Evolutionary conservation across 2,888 invertebrate species (phyloP), one percentile per base, ranked within the genome.

Genomic region (Apocheima hispidaria): DNA sequence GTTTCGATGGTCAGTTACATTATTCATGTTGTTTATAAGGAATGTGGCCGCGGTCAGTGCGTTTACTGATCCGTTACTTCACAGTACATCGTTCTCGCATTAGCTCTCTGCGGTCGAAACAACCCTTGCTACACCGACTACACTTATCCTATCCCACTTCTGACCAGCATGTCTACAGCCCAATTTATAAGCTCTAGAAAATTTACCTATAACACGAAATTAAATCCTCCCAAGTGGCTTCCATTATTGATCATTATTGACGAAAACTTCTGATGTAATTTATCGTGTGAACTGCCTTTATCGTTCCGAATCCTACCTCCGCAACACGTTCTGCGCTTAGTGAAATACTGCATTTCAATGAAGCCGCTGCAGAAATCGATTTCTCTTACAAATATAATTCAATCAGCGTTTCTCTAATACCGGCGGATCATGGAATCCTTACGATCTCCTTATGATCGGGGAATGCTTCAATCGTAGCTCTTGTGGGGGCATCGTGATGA

Each of bases 21-120:
- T 70, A 71, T 72, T 71, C 65, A 70, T 70, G 48, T 55, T 52
- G 50, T 63, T 61, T 55, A 65, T 64, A 66, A 53, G 58, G 57
- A 60, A 59, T 54, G 52, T 55, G 54, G 56, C 56, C 50, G 60
- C 64, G 48, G 65, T 53, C 55, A 51, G 56, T 53, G 46, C 52
- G 63, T 62, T 38, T 54, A 59, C 59, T 69, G 69, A 69, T 67
- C 69, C 66, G 69, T 64, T 64, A 65, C 63, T 63, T 55, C 68
- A 59, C 66, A 64, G 63, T 71, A 72, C 73, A 75, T 68, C 60
- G 66, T 60, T 72, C 72, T 60, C 62, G 66, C 68, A 72, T 72
- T 72, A 73, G 53, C 69, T 65, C 62, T 63, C 68, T 60, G 69
- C 74, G 82, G 78, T 78, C 77, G 44, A 53, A 61, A 59, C 58